Percentiles rank a stretch among this genome's conserved stretches.
Evolutionary conservation across 1,140 invertebrate species (phyloP).

Genomic region (Macrotrachela quadricornifera): DNA sequence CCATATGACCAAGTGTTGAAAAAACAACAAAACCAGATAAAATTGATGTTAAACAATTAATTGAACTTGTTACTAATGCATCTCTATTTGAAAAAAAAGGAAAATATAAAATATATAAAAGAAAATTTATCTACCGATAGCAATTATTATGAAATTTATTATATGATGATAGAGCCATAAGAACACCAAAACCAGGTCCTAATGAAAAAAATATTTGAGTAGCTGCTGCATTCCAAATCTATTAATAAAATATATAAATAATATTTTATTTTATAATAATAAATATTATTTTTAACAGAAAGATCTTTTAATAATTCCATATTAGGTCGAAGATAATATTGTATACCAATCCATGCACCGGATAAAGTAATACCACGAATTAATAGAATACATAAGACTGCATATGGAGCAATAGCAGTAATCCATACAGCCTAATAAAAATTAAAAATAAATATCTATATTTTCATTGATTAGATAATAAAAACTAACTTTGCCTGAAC

Average conservation of each 20-base stretch:
- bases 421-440: constrained; percentile 68
- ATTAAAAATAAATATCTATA: background rate
- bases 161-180: constrained; percentile 35
- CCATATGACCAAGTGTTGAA: constrained; percentile 77
- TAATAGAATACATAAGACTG: constrained; percentile 66
- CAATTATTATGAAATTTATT: constrained; percentile 42
- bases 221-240: constrained; percentile 40
- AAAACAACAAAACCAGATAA: constrained; percentile 93
- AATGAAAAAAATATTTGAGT: constrained; percentile 41
- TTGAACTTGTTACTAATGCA: constrained; percentile 69
- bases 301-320: background rate
- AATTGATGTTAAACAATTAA: constrained; percentile 87
- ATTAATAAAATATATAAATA: background rate
- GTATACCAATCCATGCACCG: constrained; percentile 49
- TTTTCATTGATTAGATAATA: constrained; percentile 1
- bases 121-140: constrained; percentile 31
- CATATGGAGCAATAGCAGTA: constrained; percentile 74
- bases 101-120: background rate
- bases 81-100: constrained; percentile 38
- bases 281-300: background rate
- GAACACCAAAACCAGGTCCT: constrained; percentile 39
- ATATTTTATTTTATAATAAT: background rate
- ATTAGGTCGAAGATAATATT: constrained; percentile 55
- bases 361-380: constrained; percentile 65
- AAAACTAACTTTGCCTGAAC: constrained; percentile 53